Percentiles rank a stretch among this genome's conserved stretches.
These are phyloP conservation scores for Spatulosminthurus flaviceps DNA, from an alignment of 2,888 invertebrate genomes.

Conservation along the genomic window DNA sequence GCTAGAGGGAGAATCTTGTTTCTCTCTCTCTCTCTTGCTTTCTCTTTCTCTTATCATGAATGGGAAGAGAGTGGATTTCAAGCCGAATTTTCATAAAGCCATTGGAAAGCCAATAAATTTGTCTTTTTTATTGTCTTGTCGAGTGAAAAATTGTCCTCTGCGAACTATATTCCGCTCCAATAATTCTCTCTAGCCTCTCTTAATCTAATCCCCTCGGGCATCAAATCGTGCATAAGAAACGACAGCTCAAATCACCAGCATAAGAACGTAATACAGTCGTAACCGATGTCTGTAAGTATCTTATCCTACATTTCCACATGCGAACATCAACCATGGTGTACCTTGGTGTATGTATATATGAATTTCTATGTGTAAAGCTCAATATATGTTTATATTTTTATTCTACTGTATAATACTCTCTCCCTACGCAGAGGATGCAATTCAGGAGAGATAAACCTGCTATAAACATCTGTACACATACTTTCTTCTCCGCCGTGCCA, in stretches of 20 bases:
- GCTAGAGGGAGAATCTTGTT: too few species aligned
- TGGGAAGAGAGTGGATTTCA: not conserved
- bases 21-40: too few species aligned
- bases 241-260: constrained; percentile 6
- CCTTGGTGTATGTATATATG: not conserved
- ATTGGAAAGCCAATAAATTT: constrained; percentile 56
- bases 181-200: constrained; percentile 44
- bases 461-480: too few species aligned
- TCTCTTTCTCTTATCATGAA: too few species aligned
- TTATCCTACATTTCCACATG: constrained; percentile 9
- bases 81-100: constrained; percentile 51
- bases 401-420: too few species aligned
- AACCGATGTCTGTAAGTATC: constrained; percentile 18
- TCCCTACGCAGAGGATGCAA: too few species aligned
- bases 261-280: constrained; percentile 13
- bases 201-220: constrained; percentile 42
- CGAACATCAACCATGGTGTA: not conserved
- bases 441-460: too few species aligned
- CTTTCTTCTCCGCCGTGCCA: too few species aligned
- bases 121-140: constrained; percentile 58
- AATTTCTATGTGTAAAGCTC: not conserved
- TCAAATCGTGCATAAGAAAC: constrained; percentile 49
- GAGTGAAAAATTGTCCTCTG: constrained; percentile 57
- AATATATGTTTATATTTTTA: too few species aligned
- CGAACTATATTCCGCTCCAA: constrained; percentile 52